A percentile compares a stretch with the other conserved stretches of the same genome.
Evolutionary conservation across 2,113 vertebrate species (phyloP).

Genomic region (Clarias gariepinus): DNA sequence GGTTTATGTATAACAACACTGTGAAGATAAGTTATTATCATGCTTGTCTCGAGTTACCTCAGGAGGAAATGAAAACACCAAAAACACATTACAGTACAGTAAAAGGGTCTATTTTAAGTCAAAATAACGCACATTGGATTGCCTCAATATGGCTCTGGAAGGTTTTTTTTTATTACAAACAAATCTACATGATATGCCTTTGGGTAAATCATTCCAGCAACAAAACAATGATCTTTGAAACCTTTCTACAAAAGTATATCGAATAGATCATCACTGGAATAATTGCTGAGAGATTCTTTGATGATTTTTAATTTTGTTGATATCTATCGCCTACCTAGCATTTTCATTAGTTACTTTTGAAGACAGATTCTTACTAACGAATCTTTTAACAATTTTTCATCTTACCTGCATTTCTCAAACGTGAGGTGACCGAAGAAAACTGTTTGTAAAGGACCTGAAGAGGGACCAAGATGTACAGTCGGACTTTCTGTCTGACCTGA

Average conservation of each 20-base stretch:
- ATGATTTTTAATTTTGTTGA: too few species aligned
- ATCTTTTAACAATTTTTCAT: neutral
- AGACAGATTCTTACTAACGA: neutral
- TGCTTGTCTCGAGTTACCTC: neutral
- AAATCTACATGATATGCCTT: too few species aligned
- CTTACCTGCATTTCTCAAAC: conserved; percentile 16
- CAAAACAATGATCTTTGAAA: neutral
- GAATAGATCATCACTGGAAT: neutral
- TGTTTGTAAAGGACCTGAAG: conserved; percentile 5
- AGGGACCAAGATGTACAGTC: conserved; percentile 29
- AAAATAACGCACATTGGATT: too few species aligned
- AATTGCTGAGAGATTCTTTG: neutral
- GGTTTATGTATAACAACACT: too few species aligned
- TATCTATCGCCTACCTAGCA: too few species aligned
- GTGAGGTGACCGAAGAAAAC: neutral
- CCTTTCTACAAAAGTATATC: neutral
- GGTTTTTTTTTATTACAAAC: too few species aligned
- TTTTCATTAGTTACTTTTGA: neutral
- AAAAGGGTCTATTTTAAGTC: too few species aligned
- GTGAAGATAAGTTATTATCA: too few species aligned
- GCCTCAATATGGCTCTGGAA: too few species aligned
- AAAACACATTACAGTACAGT: neutral
- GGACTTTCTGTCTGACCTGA: conserved; percentile 10
- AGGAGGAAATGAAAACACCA: neutral
- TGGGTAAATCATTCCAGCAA: neutral